A percentile compares a stretch with the other conserved stretches of the same genome.
phyloP scores from a whole-genome alignment of 2,113 vertebrate species.

The Pontoporia blainvillei region DNA sequence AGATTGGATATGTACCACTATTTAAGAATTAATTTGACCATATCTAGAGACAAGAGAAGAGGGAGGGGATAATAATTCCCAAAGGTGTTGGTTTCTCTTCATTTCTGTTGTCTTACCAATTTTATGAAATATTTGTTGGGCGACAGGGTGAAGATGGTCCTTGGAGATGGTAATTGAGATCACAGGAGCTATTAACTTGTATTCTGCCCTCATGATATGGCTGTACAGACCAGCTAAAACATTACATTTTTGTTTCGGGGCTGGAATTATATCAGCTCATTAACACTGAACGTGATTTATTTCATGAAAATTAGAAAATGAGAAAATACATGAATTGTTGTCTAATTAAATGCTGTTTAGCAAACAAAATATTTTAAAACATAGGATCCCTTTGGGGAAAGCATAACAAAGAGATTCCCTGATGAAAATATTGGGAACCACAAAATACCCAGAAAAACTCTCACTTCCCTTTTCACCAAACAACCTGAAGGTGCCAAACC shows the following conservation, averaged over 20 bases:
- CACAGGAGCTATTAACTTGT: background rate
- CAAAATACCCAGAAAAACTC: background rate
- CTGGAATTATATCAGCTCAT: background rate
- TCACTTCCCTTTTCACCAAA: background rate
- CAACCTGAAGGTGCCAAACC: background rate
- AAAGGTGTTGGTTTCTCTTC: background rate
- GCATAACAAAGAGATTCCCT: background rate
- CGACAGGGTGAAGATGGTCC: background rate
- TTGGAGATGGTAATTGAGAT: background rate
- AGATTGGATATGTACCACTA: background rate
- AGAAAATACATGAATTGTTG: background rate
- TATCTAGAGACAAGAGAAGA: background rate
- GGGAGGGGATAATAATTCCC: background rate
- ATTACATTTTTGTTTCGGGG: background rate
- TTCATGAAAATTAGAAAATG: slow-evolving; percentile 37
- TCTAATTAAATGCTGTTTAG: background rate
- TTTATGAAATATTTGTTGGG: background rate
- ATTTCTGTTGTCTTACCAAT: background rate
- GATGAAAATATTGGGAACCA: background rate
- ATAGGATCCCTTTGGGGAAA: background rate
- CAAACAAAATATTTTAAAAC: slow-evolving; percentile 36
- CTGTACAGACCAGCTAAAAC: background rate
- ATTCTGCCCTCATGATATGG: background rate
- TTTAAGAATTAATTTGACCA: background rate
- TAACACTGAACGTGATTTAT: background rate